Evolutionary conservation across 35 echinoderm and acorn worm species (phyloP).

Genomic region (Lytechinus variegatus): DNA sequence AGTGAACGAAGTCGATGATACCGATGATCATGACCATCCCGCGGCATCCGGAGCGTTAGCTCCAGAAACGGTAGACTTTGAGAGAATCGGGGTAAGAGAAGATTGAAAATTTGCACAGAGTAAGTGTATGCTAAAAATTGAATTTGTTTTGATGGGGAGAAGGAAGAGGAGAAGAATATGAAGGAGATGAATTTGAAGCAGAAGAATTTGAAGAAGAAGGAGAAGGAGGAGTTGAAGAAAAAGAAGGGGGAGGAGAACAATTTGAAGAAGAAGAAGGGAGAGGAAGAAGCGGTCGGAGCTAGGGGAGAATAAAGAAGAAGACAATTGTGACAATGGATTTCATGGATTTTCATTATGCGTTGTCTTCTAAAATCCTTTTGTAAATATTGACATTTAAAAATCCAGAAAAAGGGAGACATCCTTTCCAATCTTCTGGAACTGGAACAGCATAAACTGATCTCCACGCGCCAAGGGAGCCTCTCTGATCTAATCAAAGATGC

Average conservation of each 20-base stretch:
- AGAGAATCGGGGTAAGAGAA: conserved; percentile 66
- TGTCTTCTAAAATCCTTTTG: background rate
- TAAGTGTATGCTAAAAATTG: too few relatives aligned
- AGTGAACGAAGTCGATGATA: conserved; percentile 59
- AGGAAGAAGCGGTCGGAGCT: too few relatives aligned
- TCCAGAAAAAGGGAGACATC: conserved; percentile 80
- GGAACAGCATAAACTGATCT: conserved; percentile 71
- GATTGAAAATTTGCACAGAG: background rate
- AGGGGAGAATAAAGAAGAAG: too few relatives aligned
- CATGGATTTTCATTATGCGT: too few relatives aligned
- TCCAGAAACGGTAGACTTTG: conserved; percentile 33
- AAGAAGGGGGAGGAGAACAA: too few relatives aligned
- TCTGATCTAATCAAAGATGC: background rate
- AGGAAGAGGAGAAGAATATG: too few relatives aligned
- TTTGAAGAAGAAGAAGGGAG: too few relatives aligned
- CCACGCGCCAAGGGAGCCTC: conserved; percentile 25
- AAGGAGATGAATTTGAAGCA: too few relatives aligned
- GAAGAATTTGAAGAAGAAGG: too few relatives aligned
- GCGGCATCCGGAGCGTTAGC: background rate
- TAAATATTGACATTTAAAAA: background rate
- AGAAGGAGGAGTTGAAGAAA: too few relatives aligned
- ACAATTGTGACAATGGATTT: too few relatives aligned
- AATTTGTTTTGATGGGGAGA: too few relatives aligned
- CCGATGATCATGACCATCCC: background rate
- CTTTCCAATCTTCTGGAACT: conserved; percentile 80